Evolutionary conservation across 2,797 vertebrate genomes (phyloP).

Genomic region (Chaetodon trifasciatus): DNA sequence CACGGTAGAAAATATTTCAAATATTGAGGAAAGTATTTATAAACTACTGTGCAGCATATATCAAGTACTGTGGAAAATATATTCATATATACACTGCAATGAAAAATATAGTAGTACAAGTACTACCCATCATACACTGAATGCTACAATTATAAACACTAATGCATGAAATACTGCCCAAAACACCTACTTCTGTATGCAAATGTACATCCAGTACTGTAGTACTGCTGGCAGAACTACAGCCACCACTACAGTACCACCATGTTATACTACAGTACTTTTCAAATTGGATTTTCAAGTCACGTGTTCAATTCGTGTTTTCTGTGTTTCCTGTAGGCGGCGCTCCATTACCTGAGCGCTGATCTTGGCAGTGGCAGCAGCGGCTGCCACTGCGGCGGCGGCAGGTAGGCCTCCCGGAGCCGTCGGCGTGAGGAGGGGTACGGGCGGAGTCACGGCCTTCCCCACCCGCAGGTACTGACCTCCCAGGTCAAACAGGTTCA

Average conservation of each 20-base stretch:
- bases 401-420: slow-evolving; percentile 91
- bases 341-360: slow-evolving; percentile 88
- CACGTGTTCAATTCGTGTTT: neutral
- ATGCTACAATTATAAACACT: neutral
- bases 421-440: slow-evolving; percentile 91
- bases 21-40: too few relatives aligned
- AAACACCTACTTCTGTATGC: neutral
- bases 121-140: neutral
- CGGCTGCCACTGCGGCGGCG: slow-evolving; percentile 91
- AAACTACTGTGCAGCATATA: too few relatives aligned
- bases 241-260: neutral
- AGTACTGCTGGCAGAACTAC: neutral
- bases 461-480: slow-evolving; percentile 94
- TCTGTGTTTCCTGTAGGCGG: neutral
- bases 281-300: too few relatives aligned
- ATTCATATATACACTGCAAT: neutral
- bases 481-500: slow-evolving; percentile 96
- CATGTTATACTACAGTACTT: neutral
- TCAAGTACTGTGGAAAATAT: too few relatives aligned
- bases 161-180: neutral
- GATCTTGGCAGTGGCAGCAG: slow-evolving; percentile 92
- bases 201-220: neutral
- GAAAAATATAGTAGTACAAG: too few relatives aligned
- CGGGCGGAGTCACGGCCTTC: slow-evolving; percentile 93
- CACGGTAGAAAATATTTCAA: neutral